Conservation (phyloP, 2,113 vertebrate genomes). For the Pterocles orientalis region DNA sequence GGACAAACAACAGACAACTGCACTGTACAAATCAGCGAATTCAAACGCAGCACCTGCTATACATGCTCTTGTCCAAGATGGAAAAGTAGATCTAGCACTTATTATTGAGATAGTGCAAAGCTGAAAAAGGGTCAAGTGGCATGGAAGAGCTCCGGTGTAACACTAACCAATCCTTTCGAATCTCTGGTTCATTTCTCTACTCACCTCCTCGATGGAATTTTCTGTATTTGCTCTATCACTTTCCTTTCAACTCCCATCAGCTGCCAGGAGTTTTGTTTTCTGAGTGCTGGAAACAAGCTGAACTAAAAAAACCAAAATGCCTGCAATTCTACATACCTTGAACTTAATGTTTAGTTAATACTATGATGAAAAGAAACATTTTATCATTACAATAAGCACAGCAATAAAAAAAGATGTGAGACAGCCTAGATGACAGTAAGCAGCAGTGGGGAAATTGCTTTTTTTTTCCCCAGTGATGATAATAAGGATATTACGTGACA, state of each 20-base stretch:
- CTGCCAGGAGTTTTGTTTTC: not conserved
- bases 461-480: not conserved
- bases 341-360: not conserved
- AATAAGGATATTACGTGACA: not conserved
- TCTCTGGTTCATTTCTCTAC: not conserved
- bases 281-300: not conserved
- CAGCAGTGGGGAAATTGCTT: not conserved
- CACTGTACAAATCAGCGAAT: not conserved
- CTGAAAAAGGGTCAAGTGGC: not conserved
- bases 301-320: not conserved
- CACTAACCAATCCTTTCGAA: not conserved
- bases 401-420: not conserved
- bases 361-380: not conserved
- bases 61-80: not conserved
- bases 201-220: not conserved
- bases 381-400: not conserved
- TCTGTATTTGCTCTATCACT: not conserved
- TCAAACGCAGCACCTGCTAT: not conserved
- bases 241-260: not conserved
- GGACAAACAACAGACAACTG: not conserved
- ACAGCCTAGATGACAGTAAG: not conserved
- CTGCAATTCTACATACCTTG: not conserved
- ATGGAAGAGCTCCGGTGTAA: not conserved
- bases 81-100: not conserved
- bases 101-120: not conserved